Base-by-base conservation (phyloP, 2,113 vertebrate genomes). In the Odobenus rosmarus region DNA sequence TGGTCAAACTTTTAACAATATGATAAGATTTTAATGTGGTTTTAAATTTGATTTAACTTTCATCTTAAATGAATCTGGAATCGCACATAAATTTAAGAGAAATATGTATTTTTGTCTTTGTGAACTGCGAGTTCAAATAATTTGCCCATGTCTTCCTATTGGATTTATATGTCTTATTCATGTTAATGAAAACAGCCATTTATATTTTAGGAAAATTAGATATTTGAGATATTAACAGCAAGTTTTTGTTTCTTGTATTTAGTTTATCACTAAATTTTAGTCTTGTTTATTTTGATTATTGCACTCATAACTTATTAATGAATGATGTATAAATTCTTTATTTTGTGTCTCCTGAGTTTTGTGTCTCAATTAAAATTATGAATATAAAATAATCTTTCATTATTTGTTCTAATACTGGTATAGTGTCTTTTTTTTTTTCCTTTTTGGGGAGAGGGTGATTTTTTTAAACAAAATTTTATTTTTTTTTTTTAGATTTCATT, bases 11-110 rank as follows among this genome's bases (percentile, higher is more conserved):
- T 57, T 53, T 55, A 76, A 31, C 16, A 81, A 46, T 18, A 6
- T 92, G 59, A n/a, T 77, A 24, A 23, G 18, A 59, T 77, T 51
- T 79, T 46, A 79, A 51, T 24, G 14, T 42, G 67, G 9, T 88
- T 95, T 96, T 49, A 83, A 74, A 81, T 94, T 91, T 91, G 5
- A 90, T 49, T 53, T 42, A 31, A 33, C 39, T 72, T 62, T 31
- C 8, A 55, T 79, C 92, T 79, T 55, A 84, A 79, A 19, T 61
- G 16, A 93, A n/a, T 67, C 77, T 69, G 59, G 39, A 7, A 42
- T 84, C 76, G 4, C 79, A 16, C 8, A 42, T 23, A 84, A 21
- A 71, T 53, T 61, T n/a, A 84, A 79, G 53, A 71, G 3, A 93
- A 90, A 69, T 61, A 23, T 2, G 6, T 53, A 62, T 71, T 90